These are phyloP conservation scores for Toxotes lorentzi DNA, from an alignment of 2,797 vertebrate species.

Conservation along the genomic window DNA sequence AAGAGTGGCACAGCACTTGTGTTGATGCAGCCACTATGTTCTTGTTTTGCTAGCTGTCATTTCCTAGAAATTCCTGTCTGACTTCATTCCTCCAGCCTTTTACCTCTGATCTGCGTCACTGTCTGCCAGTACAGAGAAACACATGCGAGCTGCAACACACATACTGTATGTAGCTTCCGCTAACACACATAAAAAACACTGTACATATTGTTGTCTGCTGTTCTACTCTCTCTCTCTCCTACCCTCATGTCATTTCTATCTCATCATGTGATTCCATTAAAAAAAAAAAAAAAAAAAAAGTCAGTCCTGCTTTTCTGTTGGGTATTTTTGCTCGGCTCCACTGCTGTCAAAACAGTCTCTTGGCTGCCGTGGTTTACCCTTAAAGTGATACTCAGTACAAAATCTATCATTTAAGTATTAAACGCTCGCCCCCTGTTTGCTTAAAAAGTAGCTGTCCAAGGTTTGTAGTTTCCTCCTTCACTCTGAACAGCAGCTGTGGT, in stretches of 20 bases:
- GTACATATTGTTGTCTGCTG: conserved; percentile 44
- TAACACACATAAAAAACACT: conserved; percentile 56
- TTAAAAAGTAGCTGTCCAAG: conserved; percentile 15
- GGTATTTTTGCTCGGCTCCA: conserved; percentile 42
- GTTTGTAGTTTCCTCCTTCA: background rate
- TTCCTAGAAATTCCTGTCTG: conserved; percentile 64
- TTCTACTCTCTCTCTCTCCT: conserved; percentile 10
- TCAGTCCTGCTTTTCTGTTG: conserved; percentile 33
- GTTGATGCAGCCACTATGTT: conserved; percentile 52
- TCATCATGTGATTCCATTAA: conserved; percentile 66
- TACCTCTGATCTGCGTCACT: conserved; percentile 63
- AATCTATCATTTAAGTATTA: conserved; percentile 39
- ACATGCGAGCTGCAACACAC: conserved; percentile 41
- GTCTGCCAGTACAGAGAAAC: conserved; percentile 58
- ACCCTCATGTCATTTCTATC: conserved; percentile 24
- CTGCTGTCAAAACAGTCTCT: conserved; percentile 63
- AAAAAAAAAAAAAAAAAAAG: conserved; percentile 39
- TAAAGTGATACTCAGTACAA: conserved; percentile 14
- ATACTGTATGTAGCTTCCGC: conserved; percentile 33
- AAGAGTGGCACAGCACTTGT: background rate
- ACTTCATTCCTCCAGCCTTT: conserved; percentile 47
- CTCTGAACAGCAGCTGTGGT: conserved; percentile 27
- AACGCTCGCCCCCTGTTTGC: conserved; percentile 8
- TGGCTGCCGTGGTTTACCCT: conserved; percentile 44
- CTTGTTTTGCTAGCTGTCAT: conserved; percentile 55